These are phyloP conservation scores for Megastigmus dorsalis DNA, from an alignment of 2,888 invertebrate genomes.

Conservation along the genomic window DNA sequence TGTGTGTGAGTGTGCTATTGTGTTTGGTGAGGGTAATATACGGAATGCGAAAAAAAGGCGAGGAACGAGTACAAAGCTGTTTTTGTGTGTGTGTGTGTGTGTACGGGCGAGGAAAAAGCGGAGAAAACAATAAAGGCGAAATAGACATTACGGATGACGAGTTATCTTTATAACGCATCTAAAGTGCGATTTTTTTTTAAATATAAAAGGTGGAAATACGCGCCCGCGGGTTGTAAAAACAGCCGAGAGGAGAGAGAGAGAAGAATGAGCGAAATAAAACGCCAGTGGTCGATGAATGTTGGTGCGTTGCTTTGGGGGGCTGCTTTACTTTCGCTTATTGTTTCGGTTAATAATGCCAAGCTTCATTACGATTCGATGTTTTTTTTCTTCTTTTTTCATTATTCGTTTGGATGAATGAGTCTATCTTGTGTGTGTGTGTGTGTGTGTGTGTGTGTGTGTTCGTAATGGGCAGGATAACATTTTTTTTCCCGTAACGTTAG, in stretches of 20 bases:
- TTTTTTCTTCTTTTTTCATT: background rate
- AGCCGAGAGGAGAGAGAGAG: no score
- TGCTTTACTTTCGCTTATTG: slow-evolving; percentile 28
- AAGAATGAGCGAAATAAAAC: no score
- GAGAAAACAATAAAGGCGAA: slow-evolving; percentile 52
- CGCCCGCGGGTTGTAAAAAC: slow-evolving; percentile 9
- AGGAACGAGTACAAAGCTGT: background rate
- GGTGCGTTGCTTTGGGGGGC: no score
- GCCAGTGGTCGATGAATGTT: no score
- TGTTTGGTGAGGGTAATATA: background rate
- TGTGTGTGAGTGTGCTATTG: no score
- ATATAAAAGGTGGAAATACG: slow-evolving; percentile 32
- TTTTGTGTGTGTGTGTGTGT: no score
- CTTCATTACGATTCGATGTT: no score
- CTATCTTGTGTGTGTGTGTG: no score
- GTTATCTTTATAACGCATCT: slow-evolving; percentile 52
- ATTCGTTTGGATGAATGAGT: no score
- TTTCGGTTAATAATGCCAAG: slow-evolving; percentile 29
- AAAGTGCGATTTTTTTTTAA: slow-evolving; percentile 20
- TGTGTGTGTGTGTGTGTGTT: no score
- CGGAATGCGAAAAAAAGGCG: slow-evolving; percentile 32
- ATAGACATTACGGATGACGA: slow-evolving; percentile 54
- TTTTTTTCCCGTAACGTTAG: slow-evolving; percentile 15
- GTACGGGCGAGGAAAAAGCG: background rate
- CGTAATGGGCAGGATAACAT: no score